Conservation (phyloP, 2,888 invertebrate species). For the Nineta flava region DNA sequence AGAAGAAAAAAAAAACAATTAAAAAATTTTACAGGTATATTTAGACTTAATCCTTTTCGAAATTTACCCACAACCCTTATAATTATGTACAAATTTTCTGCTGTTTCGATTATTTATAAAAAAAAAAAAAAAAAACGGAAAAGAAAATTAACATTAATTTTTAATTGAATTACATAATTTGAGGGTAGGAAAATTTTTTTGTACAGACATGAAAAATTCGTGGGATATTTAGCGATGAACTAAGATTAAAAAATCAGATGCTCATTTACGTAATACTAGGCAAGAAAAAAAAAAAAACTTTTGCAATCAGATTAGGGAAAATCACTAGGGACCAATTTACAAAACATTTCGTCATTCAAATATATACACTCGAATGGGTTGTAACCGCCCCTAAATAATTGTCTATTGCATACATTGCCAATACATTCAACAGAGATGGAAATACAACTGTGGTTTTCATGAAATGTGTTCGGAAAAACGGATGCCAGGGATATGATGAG, state of each 20-base stretch:
- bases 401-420: background rate
- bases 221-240: background rate
- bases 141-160: background rate
- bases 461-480: too few relatives aligned
- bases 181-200: too few relatives aligned
- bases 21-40: too few relatives aligned
- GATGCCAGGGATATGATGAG: too few relatives aligned
- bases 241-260: background rate
- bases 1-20: too few relatives aligned
- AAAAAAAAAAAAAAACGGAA: background rate
- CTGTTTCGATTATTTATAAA: too few relatives aligned
- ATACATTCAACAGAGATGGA: background rate
- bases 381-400: background rate
- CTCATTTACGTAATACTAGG: background rate
- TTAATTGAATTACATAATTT: too few relatives aligned
- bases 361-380: constrained; percentile 7
- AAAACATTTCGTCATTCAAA: constrained; percentile 37
- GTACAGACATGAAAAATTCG: too few relatives aligned
- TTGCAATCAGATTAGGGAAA: constrained; percentile 58
- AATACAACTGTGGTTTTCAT: background rate
- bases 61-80: too few relatives aligned
- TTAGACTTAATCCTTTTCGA: too few relatives aligned
- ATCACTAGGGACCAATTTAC: constrained; percentile 53
- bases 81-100: too few relatives aligned
- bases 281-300: constrained; percentile 22